phyloP scores from a whole-genome alignment of 92 coral and sea anemone species.

The Palythoa caribaeorum region DNA sequence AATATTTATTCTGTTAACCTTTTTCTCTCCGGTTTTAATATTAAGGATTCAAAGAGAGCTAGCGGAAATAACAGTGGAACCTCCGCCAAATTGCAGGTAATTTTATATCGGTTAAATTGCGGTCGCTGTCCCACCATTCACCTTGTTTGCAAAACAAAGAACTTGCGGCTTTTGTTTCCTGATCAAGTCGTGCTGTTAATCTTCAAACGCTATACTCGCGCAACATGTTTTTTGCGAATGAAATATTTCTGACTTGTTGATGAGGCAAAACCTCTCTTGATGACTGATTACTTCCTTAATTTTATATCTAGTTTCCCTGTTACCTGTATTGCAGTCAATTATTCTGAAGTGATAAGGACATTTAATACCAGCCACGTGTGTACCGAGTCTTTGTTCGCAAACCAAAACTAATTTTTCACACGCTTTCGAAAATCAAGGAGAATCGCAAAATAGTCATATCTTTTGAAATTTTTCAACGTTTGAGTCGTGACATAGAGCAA shows the following conservation, averaged over 20 bases:
- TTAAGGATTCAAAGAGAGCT: constrained; percentile 95
- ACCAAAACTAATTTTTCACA: constrained; percentile 68
- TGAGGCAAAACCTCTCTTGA: constrained; percentile 29
- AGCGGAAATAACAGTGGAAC: constrained; percentile 97
- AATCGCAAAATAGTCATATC: background rate
- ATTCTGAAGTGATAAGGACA: constrained; percentile 69
- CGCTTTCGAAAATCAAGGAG: constrained; percentile 35
- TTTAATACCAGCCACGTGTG: constrained; percentile 66
- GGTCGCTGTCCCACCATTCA: constrained; percentile 55
- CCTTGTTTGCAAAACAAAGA: constrained; percentile 80
- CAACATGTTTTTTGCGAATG: constrained; percentile 8
- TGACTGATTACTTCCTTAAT: constrained; percentile 56
- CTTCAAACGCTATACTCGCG: constrained; percentile 46
- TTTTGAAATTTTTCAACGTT: background rate
- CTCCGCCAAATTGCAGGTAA: constrained; percentile 99
- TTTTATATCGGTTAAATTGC: constrained; percentile 40
- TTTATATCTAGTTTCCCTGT: constrained; percentile 44
- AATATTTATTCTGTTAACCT: constrained; percentile 22
- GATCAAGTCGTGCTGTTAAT: constrained; percentile 48
- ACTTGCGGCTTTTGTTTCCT: constrained; percentile 65
- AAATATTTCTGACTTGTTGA: constrained; percentile 36
- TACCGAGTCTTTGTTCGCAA: constrained; percentile 56
- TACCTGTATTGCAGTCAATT: constrained; percentile 69
- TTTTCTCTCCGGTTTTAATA: constrained; percentile 41
- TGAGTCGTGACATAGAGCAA: background rate